Evolutionary conservation across 2,113 vertebrate species (phyloP).

Genomic region (Oncorhynchus kisutch): DNA sequence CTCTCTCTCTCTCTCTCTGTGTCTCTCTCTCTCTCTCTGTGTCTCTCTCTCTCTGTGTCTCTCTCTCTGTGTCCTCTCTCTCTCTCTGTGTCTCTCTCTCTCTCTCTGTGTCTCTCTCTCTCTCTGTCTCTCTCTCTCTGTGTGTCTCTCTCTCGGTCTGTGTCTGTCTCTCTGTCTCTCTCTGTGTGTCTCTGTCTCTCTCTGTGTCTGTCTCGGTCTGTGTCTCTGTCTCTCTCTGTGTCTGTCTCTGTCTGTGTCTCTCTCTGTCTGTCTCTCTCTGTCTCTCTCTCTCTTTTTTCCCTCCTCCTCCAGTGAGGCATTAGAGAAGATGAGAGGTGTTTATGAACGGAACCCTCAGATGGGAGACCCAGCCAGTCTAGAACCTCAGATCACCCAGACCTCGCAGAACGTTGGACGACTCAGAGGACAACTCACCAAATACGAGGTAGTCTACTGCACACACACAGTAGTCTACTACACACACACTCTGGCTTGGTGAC

Average conservation of each 20-base stretch:
- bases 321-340: constrained; percentile 96
- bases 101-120: background rate
- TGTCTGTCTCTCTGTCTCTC: too few species aligned
- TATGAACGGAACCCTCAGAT: constrained; percentile 93
- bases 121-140: background rate
- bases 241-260: too few species aligned
- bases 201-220: too few species aligned
- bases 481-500: too few species aligned
- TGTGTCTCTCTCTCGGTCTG: background rate
- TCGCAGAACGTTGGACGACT: constrained; percentile 83
- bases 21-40: background rate
- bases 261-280: background rate
- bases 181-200: too few species aligned
- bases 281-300: background rate
- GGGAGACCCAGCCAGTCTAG: constrained; percentile 89
- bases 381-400: constrained; percentile 88
- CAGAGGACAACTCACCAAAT: constrained; percentile 86
- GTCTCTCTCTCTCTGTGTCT: background rate
- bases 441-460: constrained; percentile 76
- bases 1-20: background rate
- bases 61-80: too few species aligned
- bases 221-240: too few species aligned
- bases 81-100: too few species aligned
- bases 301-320: constrained; percentile 76
- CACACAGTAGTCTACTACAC: constrained; percentile 50